These are phyloP conservation scores for Labrus mixtus DNA, from an alignment of 2,113 vertebrate genomes.

Conservation along the genomic window DNA sequence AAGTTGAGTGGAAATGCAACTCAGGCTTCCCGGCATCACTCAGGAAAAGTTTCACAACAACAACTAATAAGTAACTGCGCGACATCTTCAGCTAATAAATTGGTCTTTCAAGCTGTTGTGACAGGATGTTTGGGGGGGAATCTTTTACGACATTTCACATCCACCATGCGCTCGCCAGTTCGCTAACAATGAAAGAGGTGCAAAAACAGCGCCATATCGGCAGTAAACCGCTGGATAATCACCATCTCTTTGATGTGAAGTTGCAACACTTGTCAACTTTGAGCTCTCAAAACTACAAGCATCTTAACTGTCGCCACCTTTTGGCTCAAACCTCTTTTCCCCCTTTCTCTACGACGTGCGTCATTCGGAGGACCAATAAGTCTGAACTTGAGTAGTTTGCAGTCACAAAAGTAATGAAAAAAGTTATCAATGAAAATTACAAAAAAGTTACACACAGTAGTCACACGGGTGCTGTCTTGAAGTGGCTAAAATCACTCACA, in stretches of 20 bases:
- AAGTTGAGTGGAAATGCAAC: conserved; percentile 72
- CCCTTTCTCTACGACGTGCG: conserved; percentile 42
- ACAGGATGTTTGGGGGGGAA: conserved; percentile 26
- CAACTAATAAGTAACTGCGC: conserved; percentile 32
- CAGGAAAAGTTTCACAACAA: conserved; percentile 47
- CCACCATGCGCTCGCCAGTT: conserved; percentile 70
- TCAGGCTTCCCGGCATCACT: conserved; percentile 62
- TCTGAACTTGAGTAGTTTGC: conserved; percentile 70
- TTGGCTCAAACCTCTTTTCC: conserved; percentile 6
- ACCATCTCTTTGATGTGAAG: conserved; percentile 42
- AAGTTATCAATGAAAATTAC: conserved; percentile 74
- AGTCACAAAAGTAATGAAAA: background rate
- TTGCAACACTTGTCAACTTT: conserved; percentile 19
- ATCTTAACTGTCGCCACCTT: conserved; percentile 13
- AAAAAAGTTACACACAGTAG: conserved; percentile 4
- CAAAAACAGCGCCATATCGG: conserved; percentile 64
- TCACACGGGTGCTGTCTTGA: conserved; percentile 5
- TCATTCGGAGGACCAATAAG: conserved; percentile 50
- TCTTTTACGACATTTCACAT: conserved; percentile 57
- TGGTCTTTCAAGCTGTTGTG: conserved; percentile 46
- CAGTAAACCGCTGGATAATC: conserved; percentile 44
- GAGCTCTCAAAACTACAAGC: conserved; percentile 4
- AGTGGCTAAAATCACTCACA: conserved; percentile 14
- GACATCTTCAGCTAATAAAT: background rate
- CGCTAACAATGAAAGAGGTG: conserved; percentile 73